A percentile compares a stretch with the other conserved stretches of the same genome.
Evolutionary conservation across 2,888 invertebrate genomes (phyloP).

Genomic region (Liposcelis brunnea): DNA sequence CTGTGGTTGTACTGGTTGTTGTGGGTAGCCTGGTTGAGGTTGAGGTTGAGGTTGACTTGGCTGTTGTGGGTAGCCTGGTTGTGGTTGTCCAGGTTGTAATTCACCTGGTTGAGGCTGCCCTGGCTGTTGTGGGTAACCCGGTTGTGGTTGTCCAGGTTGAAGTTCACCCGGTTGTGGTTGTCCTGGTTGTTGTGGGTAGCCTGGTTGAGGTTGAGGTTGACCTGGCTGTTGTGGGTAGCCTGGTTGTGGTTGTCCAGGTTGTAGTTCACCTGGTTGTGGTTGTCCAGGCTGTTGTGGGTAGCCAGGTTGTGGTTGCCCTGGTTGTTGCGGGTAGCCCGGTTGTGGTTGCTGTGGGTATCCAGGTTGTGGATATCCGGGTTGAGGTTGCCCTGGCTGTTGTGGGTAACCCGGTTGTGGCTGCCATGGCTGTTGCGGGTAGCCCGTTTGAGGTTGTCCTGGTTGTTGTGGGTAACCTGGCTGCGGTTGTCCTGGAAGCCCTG

Average conservation of each 20-base stretch:
- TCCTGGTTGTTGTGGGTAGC: slow-evolving; percentile 10
- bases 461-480: slow-evolving; percentile 13
- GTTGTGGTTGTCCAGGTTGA: slow-evolving; percentile 5
- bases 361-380: slow-evolving; percentile 9
- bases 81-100: slow-evolving; percentile 12
- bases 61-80: slow-evolving; percentile 10
- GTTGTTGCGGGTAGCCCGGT: slow-evolving; percentile 11
- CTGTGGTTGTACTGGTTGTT: slow-evolving; percentile 9
- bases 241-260: slow-evolving; percentile 2
- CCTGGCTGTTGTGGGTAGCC: slow-evolving; percentile 9
- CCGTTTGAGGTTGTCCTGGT: slow-evolving; percentile 7
- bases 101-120: slow-evolving; percentile 9
- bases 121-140: slow-evolving; percentile 12
- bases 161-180: slow-evolving; percentile 6
- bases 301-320: slow-evolving; percentile 5
- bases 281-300: slow-evolving; percentile 11
- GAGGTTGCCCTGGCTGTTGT: slow-evolving; percentile 12
- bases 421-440: slow-evolving; percentile 11
- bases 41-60: slow-evolving; percentile 6
- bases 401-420: slow-evolving; percentile 9
- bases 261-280: slow-evolving; percentile 12
- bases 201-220: slow-evolving; percentile 9
- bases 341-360: slow-evolving; percentile 6
- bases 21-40: slow-evolving; percentile 11
- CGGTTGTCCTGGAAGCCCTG: slow-evolving; percentile 11